Conservation (phyloP, 2,888 invertebrate species). For the Chrysina gloriosa region DNA sequence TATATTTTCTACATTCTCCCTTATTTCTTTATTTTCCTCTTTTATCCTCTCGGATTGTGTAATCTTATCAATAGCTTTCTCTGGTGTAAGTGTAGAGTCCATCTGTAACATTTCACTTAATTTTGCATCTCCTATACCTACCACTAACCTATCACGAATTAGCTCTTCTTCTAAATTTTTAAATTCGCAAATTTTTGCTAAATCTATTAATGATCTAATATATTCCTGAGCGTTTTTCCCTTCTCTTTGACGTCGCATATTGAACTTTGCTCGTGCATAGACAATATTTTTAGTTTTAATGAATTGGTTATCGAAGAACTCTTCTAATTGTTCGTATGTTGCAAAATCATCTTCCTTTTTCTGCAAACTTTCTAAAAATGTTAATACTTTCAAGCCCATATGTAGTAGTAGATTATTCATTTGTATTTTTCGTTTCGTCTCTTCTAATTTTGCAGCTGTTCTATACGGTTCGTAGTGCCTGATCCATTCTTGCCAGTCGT, state of each 20-base stretch:
- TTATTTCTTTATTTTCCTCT: constrained; percentile 42
- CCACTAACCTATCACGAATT: constrained; percentile 51
- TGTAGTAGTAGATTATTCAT: constrained; percentile 42
- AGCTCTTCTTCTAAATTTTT: constrained; percentile 49
- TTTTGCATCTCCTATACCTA: constrained; percentile 48
- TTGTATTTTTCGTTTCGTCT: constrained; percentile 37
- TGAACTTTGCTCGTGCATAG: constrained; percentile 41
- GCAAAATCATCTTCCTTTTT: constrained; percentile 32
- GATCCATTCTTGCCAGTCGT: constrained; percentile 45
- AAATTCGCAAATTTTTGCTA: constrained; percentile 49
- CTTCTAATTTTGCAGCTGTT: constrained; percentile 40
- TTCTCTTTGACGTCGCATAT: constrained; percentile 33
- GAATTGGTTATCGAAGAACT: constrained; percentile 40
- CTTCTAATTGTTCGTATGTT: constrained; percentile 40
- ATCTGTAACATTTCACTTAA: constrained; percentile 48
- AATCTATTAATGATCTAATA: constrained; percentile 29
- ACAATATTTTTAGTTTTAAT: constrained; percentile 36
- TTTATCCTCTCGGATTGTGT: constrained; percentile 45
- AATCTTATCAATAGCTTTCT: constrained; percentile 46
- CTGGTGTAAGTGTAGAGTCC: constrained; percentile 46
- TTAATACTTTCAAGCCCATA: constrained; percentile 39
- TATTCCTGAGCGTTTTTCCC: constrained; percentile 39
- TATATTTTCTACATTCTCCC: no score
- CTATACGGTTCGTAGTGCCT: constrained; percentile 45
- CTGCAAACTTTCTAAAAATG: constrained; percentile 38